Evolutionary conservation across 2,113 vertebrate genomes (phyloP), one percentile per base, ranked within the genome.

Genomic region (Xenopus laevis): DNA sequence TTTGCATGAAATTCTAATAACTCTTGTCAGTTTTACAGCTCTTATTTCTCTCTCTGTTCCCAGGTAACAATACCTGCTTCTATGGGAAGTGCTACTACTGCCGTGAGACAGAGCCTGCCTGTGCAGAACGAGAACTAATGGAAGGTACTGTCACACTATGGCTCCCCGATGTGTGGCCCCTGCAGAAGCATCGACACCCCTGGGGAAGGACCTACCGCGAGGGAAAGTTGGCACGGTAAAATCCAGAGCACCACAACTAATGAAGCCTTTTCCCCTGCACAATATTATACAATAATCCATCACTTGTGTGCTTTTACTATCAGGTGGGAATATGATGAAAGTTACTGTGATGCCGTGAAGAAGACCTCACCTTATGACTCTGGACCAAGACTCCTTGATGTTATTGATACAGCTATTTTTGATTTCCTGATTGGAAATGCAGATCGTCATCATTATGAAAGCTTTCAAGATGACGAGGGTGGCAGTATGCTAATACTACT

Each of bases 41-140:
- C 47, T 50, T 50, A 16, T 61, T n/a, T 61, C 8, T 71, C 64
- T 46, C 45, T 52, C 10, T 66, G 58, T 65, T 65, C 77, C 0
- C 79, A 98, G 97, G 95, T 75, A 99, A 99, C 77, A 97, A 95
- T 79, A 95, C 93, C 1, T 99, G 97, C 71, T 99, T 99, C 89
- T 99, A 98, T 44, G 97, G 97, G 44, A 99, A 99, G 85, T 99
- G 97, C 84, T 98, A 98, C 79, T 99, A 99, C 79, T 99, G 97
- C 78, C 91, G 97, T 57, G 96, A 99, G 78, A 97, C 93, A 2
- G 97, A 99, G 83, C 97, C 97, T 1, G 97, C 97, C 0, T 99
- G 97, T 84, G 97, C 95, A 0, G 94, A 96, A 0, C 93, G 93
- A 1, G 95, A 98, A 79, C 65, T 88, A 7, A 98, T 98, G 96